Evolutionary conservation across 2,113 vertebrate species (phyloP).

Genomic region (Telmatochromis sp.): DNA sequence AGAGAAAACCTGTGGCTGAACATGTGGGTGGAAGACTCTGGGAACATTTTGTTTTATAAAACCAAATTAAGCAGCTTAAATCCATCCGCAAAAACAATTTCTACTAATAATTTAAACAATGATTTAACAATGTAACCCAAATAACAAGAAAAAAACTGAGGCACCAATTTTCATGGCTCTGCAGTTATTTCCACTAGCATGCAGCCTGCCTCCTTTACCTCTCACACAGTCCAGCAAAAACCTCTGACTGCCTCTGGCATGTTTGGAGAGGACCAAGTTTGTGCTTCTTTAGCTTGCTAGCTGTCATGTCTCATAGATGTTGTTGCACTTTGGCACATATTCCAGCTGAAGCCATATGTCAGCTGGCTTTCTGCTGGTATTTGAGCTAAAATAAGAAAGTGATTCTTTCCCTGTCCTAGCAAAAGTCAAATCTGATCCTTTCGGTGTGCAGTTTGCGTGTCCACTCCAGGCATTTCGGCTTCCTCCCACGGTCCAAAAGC

Average conservation of each 20-base stretch:
- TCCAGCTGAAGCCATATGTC: rapidly evolving
- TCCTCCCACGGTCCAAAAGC: rapidly evolving
- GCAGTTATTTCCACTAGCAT: rapidly evolving
- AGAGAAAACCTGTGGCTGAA: background rate
- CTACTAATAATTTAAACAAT: background rate
- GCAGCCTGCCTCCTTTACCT: background rate
- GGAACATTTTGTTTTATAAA: background rate
- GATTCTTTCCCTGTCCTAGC: background rate
- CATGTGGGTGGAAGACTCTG: background rate
- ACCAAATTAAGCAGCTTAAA: background rate
- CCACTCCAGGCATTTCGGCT: background rate
- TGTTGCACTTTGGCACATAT: background rate
- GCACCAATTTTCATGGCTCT: background rate
- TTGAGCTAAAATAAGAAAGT: background rate
- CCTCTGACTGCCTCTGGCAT: background rate
- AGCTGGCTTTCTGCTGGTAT: background rate
- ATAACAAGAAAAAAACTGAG: rapidly evolving
- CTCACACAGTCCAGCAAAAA: background rate
- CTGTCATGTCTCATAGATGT: background rate
- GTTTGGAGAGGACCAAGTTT: rapidly evolving
- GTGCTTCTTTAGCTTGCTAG: background rate
- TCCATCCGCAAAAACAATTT: background rate
- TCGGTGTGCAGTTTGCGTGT: rapidly evolving
- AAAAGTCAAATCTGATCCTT: background rate
- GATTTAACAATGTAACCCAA: rapidly evolving